Evolutionary conservation across 2,113 vertebrate species (phyloP), one percentile per base, ranked within the genome.

Genomic region (Oenanthe melanoleuca): DNA sequence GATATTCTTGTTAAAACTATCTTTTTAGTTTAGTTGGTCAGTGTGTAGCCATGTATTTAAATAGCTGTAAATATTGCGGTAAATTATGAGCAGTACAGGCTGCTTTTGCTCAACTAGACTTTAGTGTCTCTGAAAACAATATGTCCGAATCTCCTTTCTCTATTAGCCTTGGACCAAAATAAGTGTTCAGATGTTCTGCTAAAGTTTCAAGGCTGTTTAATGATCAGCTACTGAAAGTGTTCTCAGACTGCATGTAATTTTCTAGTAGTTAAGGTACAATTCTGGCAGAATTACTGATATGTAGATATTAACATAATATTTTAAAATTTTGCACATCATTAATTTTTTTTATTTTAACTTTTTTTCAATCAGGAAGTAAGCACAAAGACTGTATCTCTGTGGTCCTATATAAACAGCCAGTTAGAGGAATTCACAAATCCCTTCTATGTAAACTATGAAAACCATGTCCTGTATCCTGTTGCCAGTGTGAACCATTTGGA

Each of bases 351-450:
- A 7, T 45, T 44, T 34, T 17, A 9, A 37, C 9, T 14, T 38
- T 64, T 86, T 40, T 45, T 33, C 65, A 44, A 96, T 81, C 82
- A 99, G 99, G 99, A 99, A 86, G 80, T 99, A 61, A 98, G 97
- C 80, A 97, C 97, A 85, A 98, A 97, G 95, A 99, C 99, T 1
- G 20, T 98, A 38, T 99, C 99, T 6, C 95, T 99, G 59, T 99
- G 99, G 99, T 99, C 99, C 63, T 99, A 99, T 55, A 96, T 99
- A 69, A 99, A 99, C 97, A 99, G 99, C 93, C 99, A 99, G 64
- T 84, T 98, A 0, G 99, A 99, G 79, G 99, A 99, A 94, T 99
- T 99, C 97, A 98, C 98, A 82, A 99, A 99, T 92, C 99, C 99
- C 17, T 99, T 99, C 95, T 99, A 98, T 26, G 98, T 99, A 16